Base-by-base conservation (phyloP, 2,797 vertebrate genomes). In the Mormyrus hasselquistii region DNA sequence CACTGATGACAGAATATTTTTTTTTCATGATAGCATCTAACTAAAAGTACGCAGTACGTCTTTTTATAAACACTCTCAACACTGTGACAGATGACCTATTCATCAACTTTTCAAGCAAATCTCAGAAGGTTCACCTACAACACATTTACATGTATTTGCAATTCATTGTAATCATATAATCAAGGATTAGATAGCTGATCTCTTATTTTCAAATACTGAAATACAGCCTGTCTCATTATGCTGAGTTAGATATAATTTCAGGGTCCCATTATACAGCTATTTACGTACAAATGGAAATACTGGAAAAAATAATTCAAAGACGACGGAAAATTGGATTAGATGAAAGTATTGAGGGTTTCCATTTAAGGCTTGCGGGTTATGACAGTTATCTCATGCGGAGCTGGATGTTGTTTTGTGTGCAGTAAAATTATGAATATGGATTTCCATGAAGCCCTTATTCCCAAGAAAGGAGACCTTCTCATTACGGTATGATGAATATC, bases 91-190 rank as follows among this genome's bases (percentile, higher is more conserved):
- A 47, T 82, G 76, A 82, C 76, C 41, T 82, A 47, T 9, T n/a
- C 38, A 82, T 47, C 41, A 82, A 47, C 76, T 47, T 47, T 82
- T 82, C 38, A 82, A 82, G 19, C 19, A 47, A 22, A 82, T 82
- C 41, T 82, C 76, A 1, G 76, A 82, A 82, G 41, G 76, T 82
- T 82, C 41, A 82, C 41, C 76, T 82, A 82, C 41, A 82, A 47
- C 38, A 47, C 76, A 82, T 82, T 82, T 82, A 82, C 76, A 82
- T 82, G 16, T 82, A 82, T 82, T 82, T 82, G 76, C 76, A 82
- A 82, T 82, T 82, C 76, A 82, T 82, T 82, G 41, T 47, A 82
- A 47, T 47, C 76, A 44, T 82, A 82, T 47, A 19, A 82, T 82
- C 76, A 47, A 44, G 76, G 76, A 44, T 82, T 47, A 47, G 76